Evolutionary conservation across 2,888 invertebrate genomes (phyloP).

Genomic region (Drosophila suboccidentalis): DNA sequence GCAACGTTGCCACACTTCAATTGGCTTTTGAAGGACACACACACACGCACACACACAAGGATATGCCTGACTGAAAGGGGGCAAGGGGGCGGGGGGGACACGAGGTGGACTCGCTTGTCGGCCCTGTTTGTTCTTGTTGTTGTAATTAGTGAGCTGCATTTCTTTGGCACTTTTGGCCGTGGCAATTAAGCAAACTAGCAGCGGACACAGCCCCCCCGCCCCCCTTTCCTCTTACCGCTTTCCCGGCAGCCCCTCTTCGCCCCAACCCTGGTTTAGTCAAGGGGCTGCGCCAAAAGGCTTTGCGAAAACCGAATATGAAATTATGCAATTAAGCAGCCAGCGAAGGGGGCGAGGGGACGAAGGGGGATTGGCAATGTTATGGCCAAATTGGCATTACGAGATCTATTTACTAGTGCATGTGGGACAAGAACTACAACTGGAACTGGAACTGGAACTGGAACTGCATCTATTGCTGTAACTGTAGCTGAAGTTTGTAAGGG

Average conservation of each 20-base stretch:
- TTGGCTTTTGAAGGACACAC: constrained; percentile 75
- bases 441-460: neutral
- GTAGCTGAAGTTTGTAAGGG: neutral
- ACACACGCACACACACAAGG: constrained; percentile 40
- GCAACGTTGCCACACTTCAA: constrained; percentile 79
- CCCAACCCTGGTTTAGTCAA: neutral
- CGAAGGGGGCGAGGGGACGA: neutral
- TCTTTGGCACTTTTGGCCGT: constrained; percentile 78
- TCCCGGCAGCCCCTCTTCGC: neutral
- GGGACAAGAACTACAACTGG: neutral
- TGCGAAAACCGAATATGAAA: constrained; percentile 66
- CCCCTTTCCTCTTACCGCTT: neutral
- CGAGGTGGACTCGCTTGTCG: constrained; percentile 34
- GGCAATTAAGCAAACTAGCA: constrained; percentile 72
- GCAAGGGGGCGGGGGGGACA: too few species aligned
- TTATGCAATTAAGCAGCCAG: constrained; percentile 67
- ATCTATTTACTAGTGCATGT: neutral
- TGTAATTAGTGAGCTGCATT: constrained; percentile 78
- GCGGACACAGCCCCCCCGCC: constrained; percentile 23
- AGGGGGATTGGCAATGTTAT: neutral
- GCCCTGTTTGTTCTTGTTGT: constrained; percentile 65
- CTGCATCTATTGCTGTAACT: neutral
- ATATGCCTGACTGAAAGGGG: constrained; percentile 43
- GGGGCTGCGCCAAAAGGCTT: constrained; percentile 33
- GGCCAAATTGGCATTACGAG: constrained; percentile 12